Percentiles rank a stretch among this genome's conserved stretches.
phyloP scores from a whole-genome alignment of 2,113 vertebrate genomes.

The Eptatretus burgeri region DNA sequence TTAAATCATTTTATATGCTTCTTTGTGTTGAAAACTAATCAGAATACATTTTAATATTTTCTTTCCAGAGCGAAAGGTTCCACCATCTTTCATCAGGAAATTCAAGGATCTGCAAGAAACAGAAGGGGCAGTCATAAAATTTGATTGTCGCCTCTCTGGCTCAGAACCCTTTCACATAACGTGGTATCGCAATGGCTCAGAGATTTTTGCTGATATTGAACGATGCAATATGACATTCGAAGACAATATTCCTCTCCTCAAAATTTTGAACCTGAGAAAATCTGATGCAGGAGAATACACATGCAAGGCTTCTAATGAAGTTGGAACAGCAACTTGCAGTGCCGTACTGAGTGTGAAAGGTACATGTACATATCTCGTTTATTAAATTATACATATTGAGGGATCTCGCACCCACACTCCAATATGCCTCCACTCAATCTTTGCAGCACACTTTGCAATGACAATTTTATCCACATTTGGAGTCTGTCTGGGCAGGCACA shows the following conservation, averaged over 20 bases:
- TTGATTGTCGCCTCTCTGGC: slow-evolving; percentile 75
- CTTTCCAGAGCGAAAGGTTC: not conserved
- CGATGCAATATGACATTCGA: not conserved
- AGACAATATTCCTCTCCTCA: not conserved
- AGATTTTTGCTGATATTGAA: slow-evolving; percentile 13
- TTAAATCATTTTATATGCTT: too few species aligned
- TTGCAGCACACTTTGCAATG: too few species aligned
- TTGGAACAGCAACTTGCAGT: slow-evolving; percentile 46
- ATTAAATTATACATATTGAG: too few species aligned
- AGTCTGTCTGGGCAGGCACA: too few species aligned
- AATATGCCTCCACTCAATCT: too few species aligned
- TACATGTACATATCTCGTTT: slow-evolving; percentile 25
- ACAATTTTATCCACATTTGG: too few species aligned
- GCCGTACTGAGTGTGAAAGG: slow-evolving; percentile 55
- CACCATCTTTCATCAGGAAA: slow-evolving; percentile 51
- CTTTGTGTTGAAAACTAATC: too few species aligned
- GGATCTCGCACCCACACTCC: too few species aligned
- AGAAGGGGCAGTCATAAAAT: slow-evolving; percentile 26
- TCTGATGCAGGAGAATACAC: slow-evolving; percentile 44
- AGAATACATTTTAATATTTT: too few species aligned
- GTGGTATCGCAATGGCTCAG: slow-evolving; percentile 54
- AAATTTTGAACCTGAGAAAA: not conserved
- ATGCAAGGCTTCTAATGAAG: slow-evolving; percentile 48
- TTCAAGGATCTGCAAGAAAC: slow-evolving; percentile 36
- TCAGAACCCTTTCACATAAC: slow-evolving; percentile 49